Evolutionary conservation across 2,888 invertebrate genomes (phyloP), one percentile per base, ranked within the genome.

Genomic region (Thera obeliscata): DNA sequence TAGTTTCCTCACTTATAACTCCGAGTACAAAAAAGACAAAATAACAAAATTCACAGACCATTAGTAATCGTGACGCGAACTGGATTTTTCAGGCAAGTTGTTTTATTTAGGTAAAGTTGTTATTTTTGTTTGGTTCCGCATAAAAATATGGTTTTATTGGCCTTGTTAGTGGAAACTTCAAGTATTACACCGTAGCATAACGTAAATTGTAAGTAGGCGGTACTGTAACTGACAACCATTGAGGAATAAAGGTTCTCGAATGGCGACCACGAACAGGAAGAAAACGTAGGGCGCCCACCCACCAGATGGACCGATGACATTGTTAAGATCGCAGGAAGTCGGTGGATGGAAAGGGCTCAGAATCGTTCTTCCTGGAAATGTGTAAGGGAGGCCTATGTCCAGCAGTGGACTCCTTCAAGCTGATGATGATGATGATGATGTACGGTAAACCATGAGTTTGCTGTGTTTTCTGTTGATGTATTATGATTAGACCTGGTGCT

Each of bases 11-110:
- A 56, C 43, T 33, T 5, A 38, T 36, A 36, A 35, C 60, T 46
- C 12, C 11, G 55, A 3, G 3, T 11, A 36, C 12, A 33, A 56
- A 63, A 62, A 64, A 7, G 43, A 43, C 43, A 43, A 67, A 64
- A 67, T 50, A 41, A 56, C 38, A 64, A 67, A 52, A 63, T 60
- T 63, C 60, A 61, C 60, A 48, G 60, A 12, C 67, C 60, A 67
- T 67, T 67, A 64, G 64, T 56, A 63, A 67, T 64, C 60, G 63
- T 55, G 59, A 55, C 59, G 64, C 57, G 56, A 43, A 63, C 58
- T 59, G 63, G 12, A 56, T 67, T 50, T 35, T 11, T 48, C 56
- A 49, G 33, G 11, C 50, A 50, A 56, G 56, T 57, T 61, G 56
- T 54, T 64, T 64, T 60, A 48, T 62, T 64, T 59, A 62, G 59